These are phyloP conservation scores for Oithona nana DNA, from an alignment of 2,888 invertebrate species.

Conservation along the genomic window DNA sequence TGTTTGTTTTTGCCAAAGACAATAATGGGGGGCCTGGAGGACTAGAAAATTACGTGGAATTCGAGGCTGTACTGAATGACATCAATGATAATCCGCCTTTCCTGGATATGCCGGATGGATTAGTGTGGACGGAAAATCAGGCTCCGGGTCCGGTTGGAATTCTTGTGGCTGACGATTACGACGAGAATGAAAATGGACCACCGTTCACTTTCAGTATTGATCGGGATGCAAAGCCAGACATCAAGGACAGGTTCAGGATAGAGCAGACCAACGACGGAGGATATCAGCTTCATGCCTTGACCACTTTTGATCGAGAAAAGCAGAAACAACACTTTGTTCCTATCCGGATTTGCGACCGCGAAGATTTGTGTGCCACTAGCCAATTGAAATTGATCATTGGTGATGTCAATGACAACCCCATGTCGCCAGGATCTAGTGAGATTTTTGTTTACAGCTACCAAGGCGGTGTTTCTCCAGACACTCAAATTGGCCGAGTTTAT, in stretches of 20 bases:
- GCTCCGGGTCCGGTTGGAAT: slow-evolving; percentile 35
- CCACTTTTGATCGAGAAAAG: slow-evolving; percentile 64
- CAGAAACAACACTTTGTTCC: slow-evolving; percentile 72
- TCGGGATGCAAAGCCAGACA: slow-evolving; percentile 43
- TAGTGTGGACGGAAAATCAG: slow-evolving; percentile 65
- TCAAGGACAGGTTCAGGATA: slow-evolving; percentile 37
- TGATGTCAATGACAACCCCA: slow-evolving; percentile 79
- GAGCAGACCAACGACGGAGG: slow-evolving; percentile 17
- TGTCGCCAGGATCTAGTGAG: slow-evolving; percentile 64
- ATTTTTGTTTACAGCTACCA: slow-evolving; percentile 89
- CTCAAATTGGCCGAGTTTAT: slow-evolving; percentile 73
- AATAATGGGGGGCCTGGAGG: slow-evolving; percentile 31
- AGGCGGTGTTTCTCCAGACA: slow-evolving; percentile 52
- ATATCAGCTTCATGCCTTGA: slow-evolving; percentile 43
- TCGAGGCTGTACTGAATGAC: slow-evolving; percentile 44
- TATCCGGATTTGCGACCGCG: slow-evolving; percentile 71
- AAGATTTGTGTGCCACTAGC: slow-evolving; percentile 52
- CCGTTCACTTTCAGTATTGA: slow-evolving; percentile 58
- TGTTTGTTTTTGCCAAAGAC: slow-evolving; percentile 40
- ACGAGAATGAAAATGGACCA: slow-evolving; percentile 43
- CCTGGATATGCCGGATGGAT: slow-evolving; percentile 54
- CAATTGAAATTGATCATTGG: slow-evolving; percentile 77
- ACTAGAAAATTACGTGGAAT: slow-evolving; percentile 42
- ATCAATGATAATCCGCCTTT: slow-evolving; percentile 89
- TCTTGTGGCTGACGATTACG: slow-evolving; percentile 12